Evolutionary conservation across 1,140 invertebrate species (phyloP).

Genomic region (Amyelois transitella): DNA sequence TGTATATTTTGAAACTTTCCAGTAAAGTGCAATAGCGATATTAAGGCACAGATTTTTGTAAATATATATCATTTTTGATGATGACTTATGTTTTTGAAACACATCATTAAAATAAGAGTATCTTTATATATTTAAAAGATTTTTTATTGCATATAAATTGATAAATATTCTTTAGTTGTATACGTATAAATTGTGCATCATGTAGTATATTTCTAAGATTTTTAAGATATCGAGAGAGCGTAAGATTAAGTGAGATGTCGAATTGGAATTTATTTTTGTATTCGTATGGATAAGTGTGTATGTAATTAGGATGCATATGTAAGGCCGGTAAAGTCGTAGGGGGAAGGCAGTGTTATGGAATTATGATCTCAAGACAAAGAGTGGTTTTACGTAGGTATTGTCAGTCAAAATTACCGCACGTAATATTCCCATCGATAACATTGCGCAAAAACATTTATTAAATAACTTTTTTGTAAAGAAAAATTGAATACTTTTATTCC

Average conservation of each 20-base stretch:
- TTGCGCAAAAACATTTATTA: no score
- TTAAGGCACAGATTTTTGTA: background rate
- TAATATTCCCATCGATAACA: no score
- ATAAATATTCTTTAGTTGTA: background rate
- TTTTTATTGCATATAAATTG: background rate
- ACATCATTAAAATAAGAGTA: background rate
- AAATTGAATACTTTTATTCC: no score
- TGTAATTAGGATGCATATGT: background rate
- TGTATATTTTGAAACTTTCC: background rate
- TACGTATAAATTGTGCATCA: background rate
- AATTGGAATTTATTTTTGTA: conserved; percentile 7
- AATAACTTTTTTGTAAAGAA: no score
- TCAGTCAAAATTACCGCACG: background rate
- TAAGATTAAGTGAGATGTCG: background rate
- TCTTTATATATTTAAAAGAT: background rate
- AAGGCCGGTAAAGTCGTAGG: no score
- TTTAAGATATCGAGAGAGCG: background rate
- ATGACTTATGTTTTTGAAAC: background rate
- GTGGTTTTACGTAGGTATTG: conserved; percentile 7
- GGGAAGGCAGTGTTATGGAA: background rate
- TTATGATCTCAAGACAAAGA: conserved; percentile 30
- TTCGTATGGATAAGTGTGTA: conserved; percentile 4
- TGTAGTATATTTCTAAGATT: background rate
- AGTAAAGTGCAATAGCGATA: background rate
- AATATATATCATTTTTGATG: background rate